Percentiles rank a stretch among this genome's conserved stretches.
Conservation (phyloP, 2,888 invertebrate genomes). For the Schizotus pectinicornis region DNA sequence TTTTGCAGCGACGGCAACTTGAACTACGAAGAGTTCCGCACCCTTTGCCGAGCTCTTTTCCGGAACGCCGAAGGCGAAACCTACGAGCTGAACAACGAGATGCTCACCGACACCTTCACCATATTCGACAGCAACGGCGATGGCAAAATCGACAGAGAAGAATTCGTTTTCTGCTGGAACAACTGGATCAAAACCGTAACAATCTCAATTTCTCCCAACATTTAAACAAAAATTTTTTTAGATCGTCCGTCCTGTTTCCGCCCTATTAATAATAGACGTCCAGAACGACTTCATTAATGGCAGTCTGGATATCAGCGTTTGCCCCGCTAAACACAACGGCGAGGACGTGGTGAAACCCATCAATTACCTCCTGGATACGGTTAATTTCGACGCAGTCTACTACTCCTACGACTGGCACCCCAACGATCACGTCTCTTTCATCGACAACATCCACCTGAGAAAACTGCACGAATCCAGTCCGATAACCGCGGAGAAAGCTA, state of each 20-base stretch:
- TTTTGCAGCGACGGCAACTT: slow-evolving; percentile 71
- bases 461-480: slow-evolving; percentile 74
- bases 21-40: slow-evolving; percentile 75
- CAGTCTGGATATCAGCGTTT: slow-evolving; percentile 87
- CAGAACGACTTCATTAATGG: slow-evolving; percentile 98
- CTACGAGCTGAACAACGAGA: slow-evolving; percentile 74
- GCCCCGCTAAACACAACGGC: slow-evolving; percentile 89
- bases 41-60: slow-evolving; percentile 83
- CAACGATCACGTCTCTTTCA: slow-evolving; percentile 91
- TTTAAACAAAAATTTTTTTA: slow-evolving; percentile 5
- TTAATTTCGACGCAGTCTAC: slow-evolving; percentile 84
- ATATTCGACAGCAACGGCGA: slow-evolving; percentile 81
- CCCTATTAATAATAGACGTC: slow-evolving; percentile 91
- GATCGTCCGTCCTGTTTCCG: slow-evolving; percentile 81
- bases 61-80: slow-evolving; percentile 83
- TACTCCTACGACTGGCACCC: slow-evolving; percentile 98
- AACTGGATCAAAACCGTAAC: slow-evolving; percentile 86
- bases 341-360: slow-evolving; percentile 89
- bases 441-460: slow-evolving; percentile 83
- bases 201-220: not conserved
- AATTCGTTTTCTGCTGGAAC: slow-evolving; percentile 86
- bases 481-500: slow-evolving; percentile 71
- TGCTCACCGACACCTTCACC: slow-evolving; percentile 75
- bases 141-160: slow-evolving; percentile 77
- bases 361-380: slow-evolving; percentile 78